phyloP scores from a whole-genome alignment of 2,797 vertebrate species.

The Florisuga fusca region DNA sequence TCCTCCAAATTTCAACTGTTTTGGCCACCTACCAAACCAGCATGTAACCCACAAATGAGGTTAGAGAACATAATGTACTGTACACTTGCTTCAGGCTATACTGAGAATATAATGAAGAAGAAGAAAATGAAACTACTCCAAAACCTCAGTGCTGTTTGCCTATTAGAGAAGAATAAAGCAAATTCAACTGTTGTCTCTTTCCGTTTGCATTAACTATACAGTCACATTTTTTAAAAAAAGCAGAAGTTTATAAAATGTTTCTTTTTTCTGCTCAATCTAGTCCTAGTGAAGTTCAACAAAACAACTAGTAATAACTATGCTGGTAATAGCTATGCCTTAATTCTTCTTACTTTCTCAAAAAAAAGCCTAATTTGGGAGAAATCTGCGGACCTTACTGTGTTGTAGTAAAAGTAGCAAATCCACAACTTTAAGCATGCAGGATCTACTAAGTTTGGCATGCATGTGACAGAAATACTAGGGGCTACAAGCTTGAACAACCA shows the following conservation, averaged over 20 bases:
- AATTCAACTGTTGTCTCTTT: neutral
- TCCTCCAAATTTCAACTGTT: neutral
- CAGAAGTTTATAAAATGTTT: neutral
- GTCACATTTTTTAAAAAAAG: neutral
- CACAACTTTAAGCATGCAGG: neutral
- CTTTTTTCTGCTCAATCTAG: neutral
- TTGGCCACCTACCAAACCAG: neutral
- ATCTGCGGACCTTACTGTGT: neutral
- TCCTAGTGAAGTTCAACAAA: neutral
- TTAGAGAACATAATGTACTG: neutral
- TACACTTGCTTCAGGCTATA: neutral
- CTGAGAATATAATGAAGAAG: neutral
- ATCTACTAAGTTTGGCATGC: neutral
- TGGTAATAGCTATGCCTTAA: neutral
- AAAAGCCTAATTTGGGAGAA: neutral
- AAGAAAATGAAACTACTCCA: neutral
- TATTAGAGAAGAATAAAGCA: neutral
- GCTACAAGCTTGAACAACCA: neutral
- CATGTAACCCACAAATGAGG: neutral
- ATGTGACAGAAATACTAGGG: neutral
- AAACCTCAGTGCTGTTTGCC: neutral
- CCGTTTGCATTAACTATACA: neutral
- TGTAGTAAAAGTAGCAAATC: neutral
- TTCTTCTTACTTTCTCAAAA: neutral
- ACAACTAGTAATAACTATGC: neutral